Base-by-base conservation (phyloP, 2,888 invertebrate genomes). In the Allygus modestus region DNA sequence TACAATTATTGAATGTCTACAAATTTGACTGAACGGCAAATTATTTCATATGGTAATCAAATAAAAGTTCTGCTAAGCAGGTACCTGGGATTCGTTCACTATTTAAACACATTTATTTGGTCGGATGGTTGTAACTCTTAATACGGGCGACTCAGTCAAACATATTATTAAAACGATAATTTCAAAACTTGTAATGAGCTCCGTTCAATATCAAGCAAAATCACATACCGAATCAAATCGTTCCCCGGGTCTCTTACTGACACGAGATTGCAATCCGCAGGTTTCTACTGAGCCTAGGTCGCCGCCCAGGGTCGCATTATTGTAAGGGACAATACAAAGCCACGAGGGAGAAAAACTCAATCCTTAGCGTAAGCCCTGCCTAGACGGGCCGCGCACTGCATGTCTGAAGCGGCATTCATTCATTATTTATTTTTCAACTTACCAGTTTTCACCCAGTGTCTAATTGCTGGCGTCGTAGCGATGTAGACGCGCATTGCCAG, bases 371-470 rank as follows among this genome's bases (percentile, higher is more conserved):
- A n/a, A n/a, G n/a, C n/a, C n/a, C n/a, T n/a, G n/a, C n/a, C n/a
- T 15, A 11, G 15, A 15, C 17, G 9, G 17, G 46, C 37, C 5
- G 4, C 37, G 37, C 37, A 37, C 37, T 37, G 37, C n/a, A n/a
- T 7, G 37, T 37, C 46, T 2, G 46, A 46, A 46, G 28, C 2
- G 26, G 31, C 31, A 65, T 65, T 65, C 65, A 65, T 65, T 65
- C 28, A 65, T 65, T 65, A 65, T 65, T 65, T 31, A 65, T 65
- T 31, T 65, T 65, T 28, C 65, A 31, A 20, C 28, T 65, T 28
- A 65, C 28, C 65, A 65, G 65, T 65, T 65, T 28, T 31, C 65
- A 65, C 28, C 31, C 4, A 31, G 65, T 12, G 65, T 65, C 65
- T 65, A 65, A 65, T 65, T 65, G 54, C 2, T 7, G 46, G 46